phyloP scores from a whole-genome alignment of 1,140 invertebrate genomes.

The Diplogasteroides magnus region DNA sequence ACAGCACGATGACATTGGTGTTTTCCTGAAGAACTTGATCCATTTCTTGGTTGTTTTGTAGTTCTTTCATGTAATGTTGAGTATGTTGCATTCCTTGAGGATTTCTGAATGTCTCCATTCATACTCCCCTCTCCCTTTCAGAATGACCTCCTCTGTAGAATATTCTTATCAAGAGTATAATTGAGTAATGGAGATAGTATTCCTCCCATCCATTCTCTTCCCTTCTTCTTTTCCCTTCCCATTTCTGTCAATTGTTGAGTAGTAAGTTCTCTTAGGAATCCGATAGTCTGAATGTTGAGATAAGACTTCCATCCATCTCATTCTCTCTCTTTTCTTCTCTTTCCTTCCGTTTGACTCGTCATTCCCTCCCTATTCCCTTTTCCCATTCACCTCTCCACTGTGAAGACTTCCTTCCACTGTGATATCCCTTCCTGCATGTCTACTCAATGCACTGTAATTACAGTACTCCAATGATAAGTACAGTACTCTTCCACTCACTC shows the following conservation, averaged over 20 bases:
- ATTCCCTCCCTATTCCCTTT: neutral
- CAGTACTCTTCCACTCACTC: neutral
- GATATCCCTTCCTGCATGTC: neutral
- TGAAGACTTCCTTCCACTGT: neutral
- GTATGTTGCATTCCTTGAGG: neutral
- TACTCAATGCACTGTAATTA: neutral
- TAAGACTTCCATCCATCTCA: neutral
- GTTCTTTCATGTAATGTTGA: neutral
- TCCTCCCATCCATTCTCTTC: neutral
- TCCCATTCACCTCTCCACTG: neutral
- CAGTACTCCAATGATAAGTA: neutral
- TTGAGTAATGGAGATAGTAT: neutral
- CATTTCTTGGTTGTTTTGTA: neutral
- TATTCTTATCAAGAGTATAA: neutral
- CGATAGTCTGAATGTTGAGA: neutral
- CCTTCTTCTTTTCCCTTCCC: neutral
- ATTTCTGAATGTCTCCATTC: neutral
- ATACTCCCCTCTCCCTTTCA: neutral
- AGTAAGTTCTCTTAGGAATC: neutral
- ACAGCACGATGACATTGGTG: neutral
- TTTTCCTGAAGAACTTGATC: neutral
- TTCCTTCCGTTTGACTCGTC: neutral
- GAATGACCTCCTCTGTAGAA: neutral
- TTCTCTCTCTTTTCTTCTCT: neutral
- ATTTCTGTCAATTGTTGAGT: neutral